Conservation (phyloP, 2,888 invertebrate species). For the Coremacera marginata region DNA sequence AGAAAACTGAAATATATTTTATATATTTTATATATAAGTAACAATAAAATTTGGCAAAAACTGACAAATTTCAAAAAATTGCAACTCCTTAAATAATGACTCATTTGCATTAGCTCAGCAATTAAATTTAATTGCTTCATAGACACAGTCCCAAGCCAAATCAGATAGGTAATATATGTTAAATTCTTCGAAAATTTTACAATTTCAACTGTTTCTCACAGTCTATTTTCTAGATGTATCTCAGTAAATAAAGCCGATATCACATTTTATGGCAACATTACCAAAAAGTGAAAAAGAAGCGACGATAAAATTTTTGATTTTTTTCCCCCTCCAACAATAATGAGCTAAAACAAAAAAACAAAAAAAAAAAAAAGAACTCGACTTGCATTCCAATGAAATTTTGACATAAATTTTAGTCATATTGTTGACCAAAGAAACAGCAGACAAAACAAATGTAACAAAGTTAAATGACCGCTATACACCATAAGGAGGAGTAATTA, state of each 20-base stretch:
- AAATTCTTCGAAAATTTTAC: no score
- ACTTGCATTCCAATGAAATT: slow-evolving; percentile 11
- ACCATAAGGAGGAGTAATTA: neutral
- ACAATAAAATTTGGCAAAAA: neutral
- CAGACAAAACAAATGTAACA: slow-evolving; percentile 7
- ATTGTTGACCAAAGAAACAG: neutral
- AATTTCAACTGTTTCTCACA: no score
- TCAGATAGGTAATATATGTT: no score
- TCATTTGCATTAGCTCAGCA: no score
- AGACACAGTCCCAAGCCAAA: no score
- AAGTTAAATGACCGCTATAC: slow-evolving; percentile 6
- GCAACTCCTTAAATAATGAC: no score
- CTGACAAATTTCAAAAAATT: neutral
- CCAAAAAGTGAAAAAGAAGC: neutral
- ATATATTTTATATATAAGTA: neutral
- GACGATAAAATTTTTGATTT: neutral
- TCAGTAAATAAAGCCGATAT: no score
- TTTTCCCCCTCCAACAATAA: slow-evolving; percentile 9
- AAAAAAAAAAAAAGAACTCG: neutral
- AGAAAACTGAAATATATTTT: neutral
- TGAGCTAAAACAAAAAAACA: neutral
- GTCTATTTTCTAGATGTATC: no score
- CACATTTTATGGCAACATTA: neutral
- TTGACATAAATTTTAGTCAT: neutral
- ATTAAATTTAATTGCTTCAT: no score